Base-by-base conservation (phyloP, 2,797 vertebrate species). In the Pipistrellus nathusii region DNA sequence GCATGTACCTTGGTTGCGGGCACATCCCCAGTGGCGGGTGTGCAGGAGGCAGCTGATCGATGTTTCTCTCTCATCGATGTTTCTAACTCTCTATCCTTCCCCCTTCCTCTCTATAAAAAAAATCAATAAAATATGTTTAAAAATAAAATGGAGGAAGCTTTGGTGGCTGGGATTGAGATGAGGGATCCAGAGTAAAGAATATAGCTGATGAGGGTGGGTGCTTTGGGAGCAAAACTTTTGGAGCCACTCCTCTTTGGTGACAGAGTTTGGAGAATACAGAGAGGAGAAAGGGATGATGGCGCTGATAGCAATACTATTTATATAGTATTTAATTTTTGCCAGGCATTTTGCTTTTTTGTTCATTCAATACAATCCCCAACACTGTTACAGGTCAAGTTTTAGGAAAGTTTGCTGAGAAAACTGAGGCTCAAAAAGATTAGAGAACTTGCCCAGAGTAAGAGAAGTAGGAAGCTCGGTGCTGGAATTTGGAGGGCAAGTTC, bases 401-500 rank as follows among this genome's bases (percentile, higher is more conserved):
- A 83, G 80, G 27, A 46, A n/a, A 64, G 59, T 44, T 46, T n/a
- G 23, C 41, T 53, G 27, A 91, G 53, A 32, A 85, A 85, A 82
- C 27, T 2, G 44, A 77, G 32, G 27, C 20, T 87, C 55, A n/a
- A 12, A 59, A 85, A 57, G 41, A 5, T 84, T 64, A 89, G 17
- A 62, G 51, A 75, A 57, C 5, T 86, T 85, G 32, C 8, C 59
- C 51, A 72, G 66, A 93, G n/a, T 88, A 53, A 86, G 44, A 75
- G 1, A 90, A 46, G 18, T 44, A 46, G 68, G 64, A 89, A 86
- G 11, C 32, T 93, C 2, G 35, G 87, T 69, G 27, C 18, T 89
- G 35, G 35, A 73, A 89, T 77, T 82, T 85, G 80, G 32, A 62
- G 93, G 75, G 76, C 20, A 64, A 75, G 14, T 94, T 84, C 55